Evolutionary conservation across 2,797 vertebrate genomes (phyloP).

Genomic region (Perodicticus potto): DNA sequence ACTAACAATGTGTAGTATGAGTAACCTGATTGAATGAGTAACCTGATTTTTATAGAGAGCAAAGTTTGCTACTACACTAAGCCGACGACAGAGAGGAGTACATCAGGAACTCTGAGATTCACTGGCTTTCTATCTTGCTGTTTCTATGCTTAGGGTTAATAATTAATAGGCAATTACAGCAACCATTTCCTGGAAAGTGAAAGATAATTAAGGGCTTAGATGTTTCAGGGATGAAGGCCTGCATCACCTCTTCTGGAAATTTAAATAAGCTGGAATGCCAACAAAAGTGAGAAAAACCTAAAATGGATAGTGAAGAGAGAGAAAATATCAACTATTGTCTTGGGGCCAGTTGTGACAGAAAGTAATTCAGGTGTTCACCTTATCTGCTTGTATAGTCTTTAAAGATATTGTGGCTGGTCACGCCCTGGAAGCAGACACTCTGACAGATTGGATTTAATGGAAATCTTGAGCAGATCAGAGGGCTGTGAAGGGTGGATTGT

Average conservation of each 20-base stretch:
- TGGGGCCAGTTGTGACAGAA: background rate
- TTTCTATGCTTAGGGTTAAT: background rate
- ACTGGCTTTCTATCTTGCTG: background rate
- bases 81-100: background rate
- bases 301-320: background rate
- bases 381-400: background rate
- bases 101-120: background rate
- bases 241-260: background rate
- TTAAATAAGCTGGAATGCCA: background rate
- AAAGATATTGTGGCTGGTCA: background rate
- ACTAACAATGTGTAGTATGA: background rate
- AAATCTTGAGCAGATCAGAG: background rate
- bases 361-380: background rate
- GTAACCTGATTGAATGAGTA: background rate
- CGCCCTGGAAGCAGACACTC: background rate
- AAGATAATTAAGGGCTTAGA: background rate
- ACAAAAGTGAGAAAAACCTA: background rate
- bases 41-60: background rate
- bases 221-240: background rate
- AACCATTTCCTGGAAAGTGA: background rate
- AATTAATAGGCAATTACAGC: background rate
- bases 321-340: background rate
- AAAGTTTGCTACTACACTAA: background rate
- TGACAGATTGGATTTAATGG: background rate
- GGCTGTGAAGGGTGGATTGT: background rate